Evolutionary conservation across 2,888 invertebrate genomes (phyloP), one percentile per base, ranked within the genome.

Genomic region (Phasia obesa): DNA sequence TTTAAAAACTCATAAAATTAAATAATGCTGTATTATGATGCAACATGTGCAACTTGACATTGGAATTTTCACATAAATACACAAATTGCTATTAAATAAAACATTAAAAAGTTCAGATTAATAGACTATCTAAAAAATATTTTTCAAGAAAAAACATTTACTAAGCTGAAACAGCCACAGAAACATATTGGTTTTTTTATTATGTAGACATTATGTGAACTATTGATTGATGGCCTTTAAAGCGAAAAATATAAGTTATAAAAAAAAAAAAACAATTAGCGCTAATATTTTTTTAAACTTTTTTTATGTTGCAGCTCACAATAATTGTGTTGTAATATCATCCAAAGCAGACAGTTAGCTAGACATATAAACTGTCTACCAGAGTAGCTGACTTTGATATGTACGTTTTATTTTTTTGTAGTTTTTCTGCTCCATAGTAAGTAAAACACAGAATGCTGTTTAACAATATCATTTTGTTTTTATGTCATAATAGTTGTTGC

Each of bases 401-500:
- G 31, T 2, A 27, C 27, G 47, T 19, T 47, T 64, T 31, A 31
- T 21, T 44, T 47, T n/a, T 38, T 31, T 47, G 15, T 25, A 13
- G 19, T 42, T 31, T 15, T 47, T 49, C 7, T 38, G 9, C 17
- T 21, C 2, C 9, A 17, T 47, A n/a, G 25, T 59, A n/a, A n/a
- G n/a, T 11, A 3, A 21, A 17, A 35, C 59, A 35, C 51, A 49
- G 42, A 55, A 57, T 42, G 44, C 17, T 47, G 27, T 55, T 53
- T 51, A 59, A 57, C 42, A 35, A 44, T 44, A 27, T 44, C 27
- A 62, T 49, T 64, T 21, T 49, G 2, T n/a, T 47, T 35, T 60
- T 64, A 64, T 78, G 47, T 27, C 81, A 60, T 67, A 76, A 81
- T 67, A 80, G 44, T 53, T 42, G 19, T 38, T 31, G 31, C 27